Evolutionary conservation across 2,113 vertebrate species (phyloP).

Genomic region (Taurulus bubalis): DNA sequence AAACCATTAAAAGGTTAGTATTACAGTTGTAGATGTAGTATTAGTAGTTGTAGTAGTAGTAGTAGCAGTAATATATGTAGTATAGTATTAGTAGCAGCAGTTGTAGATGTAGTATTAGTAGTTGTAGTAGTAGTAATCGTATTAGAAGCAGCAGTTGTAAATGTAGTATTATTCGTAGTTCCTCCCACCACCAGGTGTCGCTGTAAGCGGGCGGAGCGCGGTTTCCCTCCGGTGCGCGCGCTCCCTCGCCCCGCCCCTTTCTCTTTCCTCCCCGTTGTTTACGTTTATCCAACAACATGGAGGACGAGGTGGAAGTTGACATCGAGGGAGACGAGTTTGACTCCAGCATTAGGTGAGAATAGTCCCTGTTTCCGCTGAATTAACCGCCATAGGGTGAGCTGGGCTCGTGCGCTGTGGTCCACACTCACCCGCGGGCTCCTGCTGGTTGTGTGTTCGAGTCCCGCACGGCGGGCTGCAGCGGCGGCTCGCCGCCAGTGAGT

Average conservation of each 20-base stretch:
- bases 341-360: conserved; percentile 59
- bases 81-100: too few species aligned
- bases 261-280: conserved; percentile 39
- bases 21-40: too few species aligned
- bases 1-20: too few species aligned
- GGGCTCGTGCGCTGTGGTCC: accelerated
- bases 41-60: too few species aligned
- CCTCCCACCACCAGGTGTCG: conserved; percentile 44
- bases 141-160: neutral
- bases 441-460: neutral
- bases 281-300: conserved; percentile 73
- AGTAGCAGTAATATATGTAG: too few species aligned
- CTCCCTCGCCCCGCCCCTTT: too few species aligned
- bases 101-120: too few species aligned
- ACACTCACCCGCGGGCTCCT: neutral
- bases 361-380: accelerated
- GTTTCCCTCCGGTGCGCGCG: neutral
- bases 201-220: conserved; percentile 25
- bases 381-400: accelerated
- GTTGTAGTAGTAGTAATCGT: too few species aligned
- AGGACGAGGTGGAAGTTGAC: conserved; percentile 92
- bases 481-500: neutral
- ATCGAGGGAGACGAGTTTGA: conserved; percentile 90
- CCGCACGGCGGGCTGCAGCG: neutral
- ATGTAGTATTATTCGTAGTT: neutral